Conservation (phyloP, 2,797 vertebrate species). For the Microctenopoma lineatum region DNA sequence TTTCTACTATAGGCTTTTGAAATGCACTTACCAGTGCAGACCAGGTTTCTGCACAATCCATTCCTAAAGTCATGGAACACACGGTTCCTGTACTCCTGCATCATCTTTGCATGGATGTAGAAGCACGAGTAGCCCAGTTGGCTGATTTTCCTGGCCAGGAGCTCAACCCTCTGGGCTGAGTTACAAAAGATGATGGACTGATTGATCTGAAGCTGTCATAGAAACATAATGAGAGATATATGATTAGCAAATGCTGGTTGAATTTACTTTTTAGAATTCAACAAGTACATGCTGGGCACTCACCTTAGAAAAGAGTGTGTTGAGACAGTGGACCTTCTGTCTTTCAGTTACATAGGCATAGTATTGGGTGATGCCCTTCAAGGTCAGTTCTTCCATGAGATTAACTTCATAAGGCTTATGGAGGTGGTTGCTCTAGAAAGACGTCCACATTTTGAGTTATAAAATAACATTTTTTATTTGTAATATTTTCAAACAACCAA, state of each 20-base stretch:
- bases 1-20: not conserved
- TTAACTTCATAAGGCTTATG: constrained; percentile 85
- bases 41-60: constrained; percentile 79
- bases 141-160: constrained; percentile 80
- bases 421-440: constrained; percentile 75
- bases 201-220: constrained; percentile 77
- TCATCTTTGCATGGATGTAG: constrained; percentile 82
- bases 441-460: not conserved
- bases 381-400: constrained; percentile 84
- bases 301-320: constrained; percentile 84
- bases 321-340: constrained; percentile 85
- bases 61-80: constrained; percentile 82
- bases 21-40: constrained; percentile 72
- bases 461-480: not conserved
- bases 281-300: constrained; percentile 10
- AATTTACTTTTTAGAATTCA: not conserved
- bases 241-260: not conserved
- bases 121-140: constrained; percentile 83
- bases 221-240: constrained; percentile 6
- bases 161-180: constrained; percentile 80
- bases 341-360: constrained; percentile 84
- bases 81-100: constrained; percentile 81
- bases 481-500: not conserved
- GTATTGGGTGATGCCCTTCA: constrained; percentile 85
- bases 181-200: constrained; percentile 82